Evolutionary conservation across 2,797 vertebrate species (phyloP), one percentile per base, ranked within the genome.

Genomic region (Hypotaenidia philippensis): DNA sequence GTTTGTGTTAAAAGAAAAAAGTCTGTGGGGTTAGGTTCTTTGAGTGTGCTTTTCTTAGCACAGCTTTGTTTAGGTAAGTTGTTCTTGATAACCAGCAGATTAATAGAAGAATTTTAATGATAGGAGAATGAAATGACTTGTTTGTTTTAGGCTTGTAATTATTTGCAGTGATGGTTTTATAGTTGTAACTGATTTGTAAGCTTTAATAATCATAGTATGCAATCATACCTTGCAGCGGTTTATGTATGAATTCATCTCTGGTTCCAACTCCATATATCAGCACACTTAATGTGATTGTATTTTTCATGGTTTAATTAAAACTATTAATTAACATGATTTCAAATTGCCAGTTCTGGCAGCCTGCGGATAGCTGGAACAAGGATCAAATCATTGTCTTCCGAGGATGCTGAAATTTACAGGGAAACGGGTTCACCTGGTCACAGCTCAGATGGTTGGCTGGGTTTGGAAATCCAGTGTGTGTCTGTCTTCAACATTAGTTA

Each of bases 281-380:
- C 64, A 23, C 21, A 11, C 34, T 84, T 79, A 79, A 65, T 22
- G 4, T 40, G 44, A 11, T 52, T 36, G 27, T 61, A 56, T 89
- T 93, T 95, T 83, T 77, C 50, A 26, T 13, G 74, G n/a, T 47
- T 76, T 92, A 94, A 95, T 93, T 92, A 90, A 96, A 93, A 79
- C 61, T 93, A 82, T 86, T 84, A 87, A 95, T 94, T 87, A 84
- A 50, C 34, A 9, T 14, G 1, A 52, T 84, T 86, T 82, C 66
- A 61, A 27, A 59, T 65, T 29, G 81, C 89, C 47, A 4, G 1
- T 92, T 79, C 53, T 74, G 69, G 25, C 76, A 80, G 68, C 40
- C 44, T 57, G 55, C 0, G 0, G 64, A 32, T 65, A 34, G 57
- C 38, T 13, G 23, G 38, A 52, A 68, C 16, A 26, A 27, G 71